Conservation (phyloP, 2,888 invertebrate genomes). For the Dryomyza anilis region DNA sequence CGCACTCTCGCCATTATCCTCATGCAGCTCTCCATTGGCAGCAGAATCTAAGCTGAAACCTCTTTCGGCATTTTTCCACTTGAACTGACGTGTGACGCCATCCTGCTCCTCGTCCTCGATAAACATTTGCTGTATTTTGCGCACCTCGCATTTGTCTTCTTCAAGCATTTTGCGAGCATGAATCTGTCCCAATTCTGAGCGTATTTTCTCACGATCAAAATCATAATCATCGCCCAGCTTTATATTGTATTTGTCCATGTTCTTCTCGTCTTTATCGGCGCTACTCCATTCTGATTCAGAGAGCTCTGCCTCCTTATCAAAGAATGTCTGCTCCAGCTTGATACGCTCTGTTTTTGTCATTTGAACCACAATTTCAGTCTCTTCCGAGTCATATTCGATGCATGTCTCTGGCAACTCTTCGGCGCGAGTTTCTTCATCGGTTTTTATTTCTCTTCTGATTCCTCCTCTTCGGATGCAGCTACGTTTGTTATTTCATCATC, state of each 20-base stretch:
- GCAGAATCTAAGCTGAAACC: conserved; percentile 52
- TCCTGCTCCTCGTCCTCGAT: conserved; percentile 88
- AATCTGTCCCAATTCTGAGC: conserved; percentile 79
- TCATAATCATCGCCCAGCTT: conserved; percentile 86
- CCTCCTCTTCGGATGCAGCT: conserved; percentile 38
- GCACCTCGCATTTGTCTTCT: conserved; percentile 84
- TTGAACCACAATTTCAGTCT: conserved; percentile 71
- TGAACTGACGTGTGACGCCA: conserved; percentile 78
- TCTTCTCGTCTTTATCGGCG: conserved; percentile 84
- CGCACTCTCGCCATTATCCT: conserved; percentile 62
- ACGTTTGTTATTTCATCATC: conserved; percentile 38
- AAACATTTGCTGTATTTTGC: conserved; percentile 81
- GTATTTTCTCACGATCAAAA: conserved; percentile 78
- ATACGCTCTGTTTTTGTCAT: conserved; percentile 54
- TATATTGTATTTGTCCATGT: conserved; percentile 77
- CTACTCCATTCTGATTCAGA: conserved; percentile 91
- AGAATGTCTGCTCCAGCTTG: conserved; percentile 70
- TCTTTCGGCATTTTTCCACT: conserved; percentile 81
- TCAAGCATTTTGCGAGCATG: conserved; percentile 87
- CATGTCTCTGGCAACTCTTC: conserved; percentile 60
- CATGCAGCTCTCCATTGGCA: conserved; percentile 58
- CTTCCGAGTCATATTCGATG: conserved; percentile 83
- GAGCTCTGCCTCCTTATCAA: conserved; percentile 90
- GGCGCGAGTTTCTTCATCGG: conserved; percentile 49
- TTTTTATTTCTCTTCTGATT: no score